Conservation (phyloP, 2,113 vertebrate species). For the Microcebus ravelobensis region DNA sequence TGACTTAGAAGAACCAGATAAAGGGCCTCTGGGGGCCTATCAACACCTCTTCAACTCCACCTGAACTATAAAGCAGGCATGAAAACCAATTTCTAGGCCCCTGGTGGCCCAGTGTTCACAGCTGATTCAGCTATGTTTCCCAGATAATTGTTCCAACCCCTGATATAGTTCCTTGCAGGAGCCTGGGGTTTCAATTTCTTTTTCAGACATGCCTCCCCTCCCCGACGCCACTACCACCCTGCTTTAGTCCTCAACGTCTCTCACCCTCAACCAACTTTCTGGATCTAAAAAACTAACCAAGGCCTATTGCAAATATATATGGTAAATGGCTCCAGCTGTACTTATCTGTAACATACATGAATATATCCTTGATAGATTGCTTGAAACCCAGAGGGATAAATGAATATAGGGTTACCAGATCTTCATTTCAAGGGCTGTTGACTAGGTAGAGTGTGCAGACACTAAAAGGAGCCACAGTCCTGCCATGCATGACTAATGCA, state of each 20-base stretch:
- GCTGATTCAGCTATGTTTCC: background rate
- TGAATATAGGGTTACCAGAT: constrained; percentile 70
- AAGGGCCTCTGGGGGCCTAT: background rate
- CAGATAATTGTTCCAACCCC: constrained; percentile 7
- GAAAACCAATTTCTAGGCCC: background rate
- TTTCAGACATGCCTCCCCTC: background rate
- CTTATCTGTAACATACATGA: constrained; percentile 70
- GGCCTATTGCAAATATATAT: constrained; percentile 53
- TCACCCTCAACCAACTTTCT: constrained; percentile 47
- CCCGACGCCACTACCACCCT: background rate
- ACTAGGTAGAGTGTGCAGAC: constrained; percentile 56
- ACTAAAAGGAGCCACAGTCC: constrained; percentile 56
- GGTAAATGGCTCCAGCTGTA: constrained; percentile 55
- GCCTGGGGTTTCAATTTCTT: constrained; percentile 33
- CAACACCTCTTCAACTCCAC: background rate
- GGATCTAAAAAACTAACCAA: constrained; percentile 46
- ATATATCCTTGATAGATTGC: constrained; percentile 69
- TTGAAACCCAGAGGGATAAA: constrained; percentile 61
- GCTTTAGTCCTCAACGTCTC: background rate
- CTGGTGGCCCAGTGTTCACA: constrained; percentile 22
- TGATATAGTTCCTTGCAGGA: constrained; percentile 9
- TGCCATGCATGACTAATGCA: constrained; percentile 60
- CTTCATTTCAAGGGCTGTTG: constrained; percentile 74
- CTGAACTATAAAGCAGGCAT: background rate
- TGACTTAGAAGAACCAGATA: background rate